Evolutionary conservation across 2,113 vertebrate genomes (phyloP), one percentile per base, ranked within the genome.

Genomic region (Noturus placidus): DNA sequence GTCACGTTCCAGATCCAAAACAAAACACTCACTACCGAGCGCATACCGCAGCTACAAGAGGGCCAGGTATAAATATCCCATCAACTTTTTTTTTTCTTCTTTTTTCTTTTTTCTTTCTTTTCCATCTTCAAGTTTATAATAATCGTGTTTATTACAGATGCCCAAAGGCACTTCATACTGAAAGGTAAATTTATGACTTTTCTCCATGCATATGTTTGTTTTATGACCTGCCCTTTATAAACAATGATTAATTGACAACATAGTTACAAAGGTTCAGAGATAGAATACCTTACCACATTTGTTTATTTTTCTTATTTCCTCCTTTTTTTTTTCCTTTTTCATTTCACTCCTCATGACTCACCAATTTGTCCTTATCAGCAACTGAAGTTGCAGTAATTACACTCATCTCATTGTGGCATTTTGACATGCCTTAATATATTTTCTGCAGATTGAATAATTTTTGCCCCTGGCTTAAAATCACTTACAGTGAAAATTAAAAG

Each of bases 1-100:
- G 70, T 97, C 96, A 0, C 95, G 95, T 11, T 98, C 91, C 79
- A 88, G 87, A 57, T 93, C 97, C 38, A 99, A 97, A 95, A 96
- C 93, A 86, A 97, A 96, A 94, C 97, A 98, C 87, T 93, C 96
- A 0, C 96, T 99, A 70, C 97, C 98, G 92, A 99, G 96, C 89
- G 97, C 98, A 88, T 99, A 99, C 93, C 96, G 96, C 92, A 97
- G 95, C 38, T 93, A 95, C 35, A 96, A 96, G 88, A 95, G 96
- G 88, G 96, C 97, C 69, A 97, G 97, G 98, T 99, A 94, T 10
- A 0, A 30, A 20, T 88, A 78, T 70, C 84, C 84, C 50, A 19
- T 81, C 52, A 38, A 4, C 19, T 0, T 13, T 74, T 27, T 52
- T 7, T 9, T 9, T 52, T 74, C 3, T 82, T 72, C 25, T 35